phyloP scores from a whole-genome alignment of 2,797 vertebrate species.

The Falco biarmicus region DNA sequence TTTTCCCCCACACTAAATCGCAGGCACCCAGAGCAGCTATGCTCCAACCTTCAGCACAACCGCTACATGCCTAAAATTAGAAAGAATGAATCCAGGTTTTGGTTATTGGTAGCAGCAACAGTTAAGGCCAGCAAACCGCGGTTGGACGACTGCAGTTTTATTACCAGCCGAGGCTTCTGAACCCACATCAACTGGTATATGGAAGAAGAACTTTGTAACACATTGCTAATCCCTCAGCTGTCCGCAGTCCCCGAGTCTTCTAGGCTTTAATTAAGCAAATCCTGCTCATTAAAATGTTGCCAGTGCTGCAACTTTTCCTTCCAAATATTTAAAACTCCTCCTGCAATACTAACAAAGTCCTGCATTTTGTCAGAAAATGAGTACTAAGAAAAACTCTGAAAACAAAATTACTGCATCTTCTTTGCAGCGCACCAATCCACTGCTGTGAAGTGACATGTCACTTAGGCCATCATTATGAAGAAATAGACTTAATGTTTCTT shows the following conservation, averaged over 20 bases:
- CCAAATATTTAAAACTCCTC: not conserved
- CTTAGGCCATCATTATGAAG: not conserved
- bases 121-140: not conserved
- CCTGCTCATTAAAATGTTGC: constrained; percentile 16
- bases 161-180: not conserved
- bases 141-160: not conserved
- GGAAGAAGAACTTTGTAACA: not conserved
- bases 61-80: not conserved
- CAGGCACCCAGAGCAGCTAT: not conserved
- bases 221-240: not conserved
- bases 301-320: not conserved
- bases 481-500: not conserved
- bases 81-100: not conserved
- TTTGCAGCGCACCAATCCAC: not conserved
- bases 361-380: not conserved
- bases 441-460: not conserved
- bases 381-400: not conserved
- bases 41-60: not conserved
- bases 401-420: not conserved
- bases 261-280: constrained; percentile 30
- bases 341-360: not conserved
- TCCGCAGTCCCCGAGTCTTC: not conserved
- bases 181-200: not conserved
- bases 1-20: not conserved
- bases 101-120: not conserved